Percentiles rank a stretch among this genome's conserved stretches.
phyloP scores from a whole-genome alignment of 1,140 invertebrate species.

The Meteorus sp. region DNA sequence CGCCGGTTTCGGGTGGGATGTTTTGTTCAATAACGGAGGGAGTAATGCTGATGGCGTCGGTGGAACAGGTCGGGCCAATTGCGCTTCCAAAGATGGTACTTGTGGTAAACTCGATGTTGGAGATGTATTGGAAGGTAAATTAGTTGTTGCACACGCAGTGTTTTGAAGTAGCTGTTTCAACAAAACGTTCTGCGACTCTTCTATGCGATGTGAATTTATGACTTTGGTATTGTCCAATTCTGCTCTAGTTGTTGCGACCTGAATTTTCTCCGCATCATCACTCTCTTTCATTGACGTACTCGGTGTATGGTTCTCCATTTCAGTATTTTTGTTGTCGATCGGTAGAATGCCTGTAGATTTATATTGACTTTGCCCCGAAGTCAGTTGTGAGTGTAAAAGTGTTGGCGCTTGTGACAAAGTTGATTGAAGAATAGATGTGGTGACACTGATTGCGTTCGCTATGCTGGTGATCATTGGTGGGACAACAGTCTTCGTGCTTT shows the following conservation, averaged over 20 bases:
- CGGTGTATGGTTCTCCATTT: conserved; percentile 41
- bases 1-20: conserved; percentile 37
- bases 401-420: conserved; percentile 54
- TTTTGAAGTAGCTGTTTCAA: conserved; percentile 89
- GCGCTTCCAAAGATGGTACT: conserved; percentile 74
- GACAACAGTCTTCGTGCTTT: conserved; percentile 45
- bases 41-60: conserved; percentile 61
- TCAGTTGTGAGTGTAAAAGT: conserved; percentile 49
- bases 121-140: conserved; percentile 52
- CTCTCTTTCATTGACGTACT: conserved; percentile 39
- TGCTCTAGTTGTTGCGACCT: conserved; percentile 23
- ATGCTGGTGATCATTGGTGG: conserved; percentile 43
- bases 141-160: conserved; percentile 67
- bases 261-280: conserved; percentile 37
- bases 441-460: conserved; percentile 43
- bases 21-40: conserved; percentile 52
- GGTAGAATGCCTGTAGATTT: conserved; percentile 46
- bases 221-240: conserved; percentile 42
- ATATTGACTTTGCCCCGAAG: conserved; percentile 44
- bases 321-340: conserved; percentile 47
- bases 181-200: conserved; percentile 86
- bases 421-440: conserved; percentile 53
- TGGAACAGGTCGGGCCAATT: conserved; percentile 71
- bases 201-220: conserved; percentile 56
- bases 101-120: conserved; percentile 66